Conservation (phyloP, 2,797 vertebrate species). For the Podarcis siculus region DNA sequence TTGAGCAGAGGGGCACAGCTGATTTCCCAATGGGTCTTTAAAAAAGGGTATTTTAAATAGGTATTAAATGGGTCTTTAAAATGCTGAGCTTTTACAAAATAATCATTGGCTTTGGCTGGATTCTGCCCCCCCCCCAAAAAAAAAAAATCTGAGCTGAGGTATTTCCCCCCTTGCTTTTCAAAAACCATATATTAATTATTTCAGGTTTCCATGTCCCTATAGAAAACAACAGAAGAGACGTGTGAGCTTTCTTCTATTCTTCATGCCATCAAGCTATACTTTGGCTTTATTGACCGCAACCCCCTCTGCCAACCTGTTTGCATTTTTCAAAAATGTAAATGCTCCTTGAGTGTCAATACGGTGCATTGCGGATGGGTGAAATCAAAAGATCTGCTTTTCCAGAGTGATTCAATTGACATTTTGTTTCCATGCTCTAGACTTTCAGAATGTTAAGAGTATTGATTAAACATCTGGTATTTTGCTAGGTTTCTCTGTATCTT, state of each 20-base stretch:
- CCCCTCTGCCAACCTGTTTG: slow-evolving; percentile 54
- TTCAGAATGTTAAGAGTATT: slow-evolving; percentile 74
- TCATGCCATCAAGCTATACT: slow-evolving; percentile 43
- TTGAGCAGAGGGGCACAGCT: background rate
- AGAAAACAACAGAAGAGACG: slow-evolving; percentile 10
- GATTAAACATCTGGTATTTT: slow-evolving; percentile 76
- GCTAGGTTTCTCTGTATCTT: slow-evolving; percentile 72
- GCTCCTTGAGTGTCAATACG: slow-evolving; percentile 59
- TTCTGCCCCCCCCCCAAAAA: background rate
- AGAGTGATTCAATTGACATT: slow-evolving; percentile 62
- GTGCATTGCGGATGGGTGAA: slow-evolving; percentile 57
- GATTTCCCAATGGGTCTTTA: background rate
- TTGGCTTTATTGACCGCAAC: slow-evolving; percentile 43
- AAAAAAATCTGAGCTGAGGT: background rate
- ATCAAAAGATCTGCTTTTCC: slow-evolving; percentile 62
- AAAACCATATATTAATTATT: slow-evolving; percentile 3
- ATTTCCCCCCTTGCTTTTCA: background rate
- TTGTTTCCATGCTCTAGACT: slow-evolving; percentile 68
- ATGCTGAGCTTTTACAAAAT: background rate
- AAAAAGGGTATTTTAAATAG: too few relatives aligned
- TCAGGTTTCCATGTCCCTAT: background rate
- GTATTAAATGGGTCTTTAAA: background rate
- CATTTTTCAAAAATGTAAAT: slow-evolving; percentile 56
- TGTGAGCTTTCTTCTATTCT: slow-evolving; percentile 34
- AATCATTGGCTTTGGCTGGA: background rate